These are phyloP conservation scores for Lepidurus apus DNA, from an alignment of 1,140 invertebrate genomes.

Conservation along the genomic window DNA sequence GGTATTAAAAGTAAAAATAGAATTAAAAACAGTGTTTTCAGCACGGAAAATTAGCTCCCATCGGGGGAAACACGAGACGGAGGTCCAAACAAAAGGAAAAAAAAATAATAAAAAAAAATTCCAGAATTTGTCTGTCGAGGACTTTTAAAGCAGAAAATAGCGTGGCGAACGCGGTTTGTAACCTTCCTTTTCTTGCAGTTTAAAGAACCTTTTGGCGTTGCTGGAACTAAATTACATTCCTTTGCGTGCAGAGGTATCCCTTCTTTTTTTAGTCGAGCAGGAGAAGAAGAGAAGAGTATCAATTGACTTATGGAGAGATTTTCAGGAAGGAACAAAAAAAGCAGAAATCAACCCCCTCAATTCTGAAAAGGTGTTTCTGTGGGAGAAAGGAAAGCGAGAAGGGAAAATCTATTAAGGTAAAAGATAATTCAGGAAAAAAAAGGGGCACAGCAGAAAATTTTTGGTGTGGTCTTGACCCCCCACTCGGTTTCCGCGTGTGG, in stretches of 20 bases:
- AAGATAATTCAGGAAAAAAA: constrained; percentile 1
- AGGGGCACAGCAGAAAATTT: constrained; percentile 6
- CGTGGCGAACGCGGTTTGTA: neutral
- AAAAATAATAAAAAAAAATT: too few relatives aligned
- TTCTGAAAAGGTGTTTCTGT: neutral
- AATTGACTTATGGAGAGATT: constrained; percentile 3
- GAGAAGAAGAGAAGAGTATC: neutral
- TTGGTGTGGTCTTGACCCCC: constrained; percentile 20
- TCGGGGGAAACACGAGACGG: neutral
- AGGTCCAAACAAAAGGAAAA: neutral
- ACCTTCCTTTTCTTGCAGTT: neutral
- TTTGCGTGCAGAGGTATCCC: neutral
- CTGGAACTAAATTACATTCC: neutral
- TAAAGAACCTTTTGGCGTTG: neutral
- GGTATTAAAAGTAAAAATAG: neutral
- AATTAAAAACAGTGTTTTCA: neutral
- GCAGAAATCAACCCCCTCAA: neutral
- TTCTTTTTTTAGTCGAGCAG: neutral
- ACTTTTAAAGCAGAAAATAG: constrained; percentile 16
- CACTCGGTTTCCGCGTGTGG: constrained; percentile 17
- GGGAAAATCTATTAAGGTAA: constrained; percentile 1
- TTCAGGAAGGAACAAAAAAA: neutral
- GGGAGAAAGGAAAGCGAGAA: too few relatives aligned
- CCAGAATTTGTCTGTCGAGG: constrained; percentile 9
- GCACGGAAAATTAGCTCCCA: neutral